phyloP scores from a whole-genome alignment of 2,113 vertebrate species.

The Chaenocephalus aceratus region DNA sequence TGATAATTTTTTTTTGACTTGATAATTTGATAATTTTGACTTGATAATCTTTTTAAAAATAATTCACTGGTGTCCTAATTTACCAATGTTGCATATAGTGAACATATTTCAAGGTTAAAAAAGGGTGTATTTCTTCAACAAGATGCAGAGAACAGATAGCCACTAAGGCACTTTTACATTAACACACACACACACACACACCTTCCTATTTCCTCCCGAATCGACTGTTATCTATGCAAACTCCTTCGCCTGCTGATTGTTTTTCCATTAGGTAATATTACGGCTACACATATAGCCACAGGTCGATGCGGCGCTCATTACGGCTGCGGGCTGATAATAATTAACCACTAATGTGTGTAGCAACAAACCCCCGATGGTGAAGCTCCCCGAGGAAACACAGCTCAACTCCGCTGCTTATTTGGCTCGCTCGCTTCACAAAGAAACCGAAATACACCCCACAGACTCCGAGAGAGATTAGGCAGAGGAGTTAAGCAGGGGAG shows the following conservation, averaged over 20 bases:
- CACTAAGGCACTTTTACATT: neutral
- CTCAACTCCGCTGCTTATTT: slow-evolving; percentile 54
- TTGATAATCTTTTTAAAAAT: too few species aligned
- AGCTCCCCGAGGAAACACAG: slow-evolving; percentile 65
- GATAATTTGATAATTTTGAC: too few species aligned
- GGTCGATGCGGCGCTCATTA: slow-evolving; percentile 82
- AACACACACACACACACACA: neutral
- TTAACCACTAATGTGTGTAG: slow-evolving; percentile 78
- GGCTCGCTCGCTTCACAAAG: slow-evolving; percentile 52
- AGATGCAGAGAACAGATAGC: neutral
- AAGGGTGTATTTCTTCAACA: too few species aligned
- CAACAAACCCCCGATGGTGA: slow-evolving; percentile 56
- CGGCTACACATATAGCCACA: slow-evolving; percentile 74
- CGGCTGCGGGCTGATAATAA: slow-evolving; percentile 73
- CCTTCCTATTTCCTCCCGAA: slow-evolving; percentile 33
- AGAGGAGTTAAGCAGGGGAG: slow-evolving; percentile 24
- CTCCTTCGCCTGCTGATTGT: slow-evolving; percentile 69
- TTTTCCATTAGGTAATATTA: slow-evolving; percentile 81
- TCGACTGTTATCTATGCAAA: slow-evolving; percentile 56
- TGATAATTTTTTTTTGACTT: too few species aligned
- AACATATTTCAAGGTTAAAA: neutral
- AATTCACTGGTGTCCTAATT: neutral
- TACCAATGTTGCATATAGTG: neutral
- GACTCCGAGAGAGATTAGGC: slow-evolving; percentile 42
- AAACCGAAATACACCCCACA: slow-evolving; percentile 37